Conservation (phyloP, 2,113 vertebrate genomes). For the Perca schrenkii region DNA sequence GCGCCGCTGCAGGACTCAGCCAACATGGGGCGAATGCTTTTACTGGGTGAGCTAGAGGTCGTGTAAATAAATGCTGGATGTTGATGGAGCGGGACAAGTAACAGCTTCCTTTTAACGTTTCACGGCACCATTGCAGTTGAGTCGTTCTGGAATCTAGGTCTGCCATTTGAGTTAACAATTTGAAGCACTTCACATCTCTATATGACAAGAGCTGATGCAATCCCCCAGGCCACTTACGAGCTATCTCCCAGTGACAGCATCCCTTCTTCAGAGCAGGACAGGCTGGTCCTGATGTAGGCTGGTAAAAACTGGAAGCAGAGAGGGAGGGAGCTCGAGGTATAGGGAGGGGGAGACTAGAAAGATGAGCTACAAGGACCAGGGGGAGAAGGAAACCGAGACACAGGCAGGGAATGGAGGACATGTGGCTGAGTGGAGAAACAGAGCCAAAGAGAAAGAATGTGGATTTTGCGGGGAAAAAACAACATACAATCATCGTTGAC, state of each 20-base stretch:
- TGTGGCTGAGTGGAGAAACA: constrained; percentile 46
- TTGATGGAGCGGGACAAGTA: constrained; percentile 55
- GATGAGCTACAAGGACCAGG: constrained; percentile 28
- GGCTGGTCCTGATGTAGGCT: constrained; percentile 56
- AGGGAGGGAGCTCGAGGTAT: background rate
- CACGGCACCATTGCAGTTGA: constrained; percentile 33
- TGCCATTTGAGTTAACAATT: constrained; percentile 76
- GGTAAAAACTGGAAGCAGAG: background rate
- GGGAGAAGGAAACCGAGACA: constrained; percentile 34
- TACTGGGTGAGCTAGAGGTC: too few relatives aligned
- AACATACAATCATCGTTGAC: constrained; percentile 77
- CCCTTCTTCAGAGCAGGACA: constrained; percentile 60
- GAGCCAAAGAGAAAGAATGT: constrained; percentile 41
- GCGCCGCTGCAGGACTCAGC: too few relatives aligned
- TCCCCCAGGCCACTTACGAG: constrained; percentile 74
- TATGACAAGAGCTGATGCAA: constrained; percentile 80
- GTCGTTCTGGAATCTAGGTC: constrained; percentile 62
- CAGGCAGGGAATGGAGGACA: constrained; percentile 49
- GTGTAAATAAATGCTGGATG: constrained; percentile 34
- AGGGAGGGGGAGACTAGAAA: constrained; percentile 11
- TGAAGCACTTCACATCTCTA: constrained; percentile 79
- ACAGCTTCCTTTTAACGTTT: constrained; percentile 65
- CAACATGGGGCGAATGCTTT: too few relatives aligned
- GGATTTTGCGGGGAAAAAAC: constrained; percentile 28
- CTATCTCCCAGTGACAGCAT: constrained; percentile 78